Evolutionary conservation across 1,140 invertebrate genomes (phyloP), one percentile per base, ranked within the genome.

Genomic region (Diprion similis): DNA sequence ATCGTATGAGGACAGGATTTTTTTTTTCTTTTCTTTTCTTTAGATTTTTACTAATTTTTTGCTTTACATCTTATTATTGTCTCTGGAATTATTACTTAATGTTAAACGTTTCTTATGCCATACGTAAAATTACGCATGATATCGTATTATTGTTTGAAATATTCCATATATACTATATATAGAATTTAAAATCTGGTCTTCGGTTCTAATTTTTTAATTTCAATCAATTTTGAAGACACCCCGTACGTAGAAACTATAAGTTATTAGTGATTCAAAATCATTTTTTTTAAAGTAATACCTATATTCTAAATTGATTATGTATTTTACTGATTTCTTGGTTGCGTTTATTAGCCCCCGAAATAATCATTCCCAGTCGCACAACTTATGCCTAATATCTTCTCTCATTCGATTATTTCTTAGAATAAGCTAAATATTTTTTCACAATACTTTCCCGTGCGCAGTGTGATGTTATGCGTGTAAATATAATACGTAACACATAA

Each of bases 251-350:
- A 59, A 59, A 59, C 51, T 59, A 17, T 13, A 15, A 59, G 51
- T 59, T 59, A 59, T 15, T 15, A 59, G 51, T 59, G 11, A 59
- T 15, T 15, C 51, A 9, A 13, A 59, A 4, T 59, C 9, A 59
- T 59, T 9, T 15, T 13, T 59, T 59, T 59, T 8, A 15, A 15
- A 59, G n/a, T 59, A 15, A 15, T 59, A 59, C 51, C 51, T 59
- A 59, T 59, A 59, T 66, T 64, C 72, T 80, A 75, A 74, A 75
- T 71, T 85, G 85, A 85, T 86, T 84, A 86, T 86, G 84, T 85
- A 84, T 84, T 84, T 80, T 64, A 73, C 73, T 84, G 84, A 85
- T 81, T 84, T 86, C 82, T 86, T 86, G 84, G 85, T 83, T 85
- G 75, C 66, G 76, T 72, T 75, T 46, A 19, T n/a, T 59, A 59